Evolutionary conservation across 2,113 vertebrate species (phyloP), one percentile per base, ranked within the genome.

Genomic region (Saimiri boliviensis): DNA sequence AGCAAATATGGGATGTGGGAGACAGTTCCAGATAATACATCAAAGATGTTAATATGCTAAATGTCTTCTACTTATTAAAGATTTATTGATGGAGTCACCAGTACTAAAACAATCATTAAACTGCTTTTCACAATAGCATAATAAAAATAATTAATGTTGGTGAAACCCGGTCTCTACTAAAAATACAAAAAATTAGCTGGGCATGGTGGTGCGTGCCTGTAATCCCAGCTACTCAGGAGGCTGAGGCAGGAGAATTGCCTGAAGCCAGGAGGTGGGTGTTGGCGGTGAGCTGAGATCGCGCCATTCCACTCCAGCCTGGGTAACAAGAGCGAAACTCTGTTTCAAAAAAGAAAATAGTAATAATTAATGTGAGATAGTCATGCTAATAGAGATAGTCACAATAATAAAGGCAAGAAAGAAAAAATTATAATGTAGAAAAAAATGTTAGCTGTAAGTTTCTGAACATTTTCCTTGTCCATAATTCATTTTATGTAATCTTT

Each of bases 401-500:
- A 63, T 63, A 63, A 63, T 79, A 73, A 83, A 95, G 58, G 42
- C 52, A 86, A 87, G 27, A 81, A 95, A 32, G 52, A 91, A 32
- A 76, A 80, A 93, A 86, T 40, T 74, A 68, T 25, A 94, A 92
- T 30, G 12, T n/a, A 27, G 37, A 74, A 85, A 95, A 91, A 89
- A 86, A 89, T 11, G 82, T 60, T 73, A 79, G 30, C 40, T 3
- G 76, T 74, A 88, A 94, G 12, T 32, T n/a, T 93, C 25, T 76
- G 35, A 96, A 70, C 49, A 3, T 58, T 92, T 80, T 25, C n/a
- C 37, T 90, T 77, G 49, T 87, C 13, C 11, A 32, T 71, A 25
- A 80, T 93, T 94, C 68, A 58, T 58, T 97, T 94, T 66, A 74
- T 70, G 37, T 92, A 54, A 35, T 84, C n/a, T 71, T 10, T 42